Evolutionary conservation across 2,113 vertebrate genomes (phyloP).

Genomic region (Archilochus colubris): DNA sequence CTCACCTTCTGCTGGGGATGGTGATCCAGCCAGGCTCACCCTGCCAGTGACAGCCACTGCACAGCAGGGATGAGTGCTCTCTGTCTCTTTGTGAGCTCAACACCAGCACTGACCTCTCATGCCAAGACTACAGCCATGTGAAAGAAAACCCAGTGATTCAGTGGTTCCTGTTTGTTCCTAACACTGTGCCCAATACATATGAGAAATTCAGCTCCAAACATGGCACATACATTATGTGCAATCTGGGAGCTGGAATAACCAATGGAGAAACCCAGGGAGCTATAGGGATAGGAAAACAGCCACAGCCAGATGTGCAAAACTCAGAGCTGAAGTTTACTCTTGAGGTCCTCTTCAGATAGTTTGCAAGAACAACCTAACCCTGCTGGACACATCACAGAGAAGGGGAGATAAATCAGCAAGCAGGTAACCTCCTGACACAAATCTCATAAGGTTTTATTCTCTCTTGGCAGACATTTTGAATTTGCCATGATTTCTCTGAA

Average conservation of each 20-base stretch:
- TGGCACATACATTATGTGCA: not conserved
- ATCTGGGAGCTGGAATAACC: not conserved
- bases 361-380: not conserved
- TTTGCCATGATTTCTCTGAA: not conserved
- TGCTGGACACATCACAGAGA: not conserved
- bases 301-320: not conserved
- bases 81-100: not conserved
- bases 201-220: not conserved
- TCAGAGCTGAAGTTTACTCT: not conserved
- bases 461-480: not conserved
- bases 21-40: not conserved
- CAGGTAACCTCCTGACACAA: not conserved
- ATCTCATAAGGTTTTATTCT: not conserved
- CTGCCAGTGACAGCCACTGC: too few relatives aligned
- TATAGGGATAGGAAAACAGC: not conserved
- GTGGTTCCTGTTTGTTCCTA: not conserved
- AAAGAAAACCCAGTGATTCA: not conserved
- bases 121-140: not conserved
- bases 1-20: not conserved
- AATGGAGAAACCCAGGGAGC: not conserved
- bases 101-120: rapidly evolving
- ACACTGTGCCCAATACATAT: not conserved
- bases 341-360: not conserved
- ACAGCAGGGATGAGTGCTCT: not conserved
- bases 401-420: not conserved